These are phyloP conservation scores for Psittacula derbiana DNA, from an alignment of 2,797 vertebrate species.

Conservation along the genomic window DNA sequence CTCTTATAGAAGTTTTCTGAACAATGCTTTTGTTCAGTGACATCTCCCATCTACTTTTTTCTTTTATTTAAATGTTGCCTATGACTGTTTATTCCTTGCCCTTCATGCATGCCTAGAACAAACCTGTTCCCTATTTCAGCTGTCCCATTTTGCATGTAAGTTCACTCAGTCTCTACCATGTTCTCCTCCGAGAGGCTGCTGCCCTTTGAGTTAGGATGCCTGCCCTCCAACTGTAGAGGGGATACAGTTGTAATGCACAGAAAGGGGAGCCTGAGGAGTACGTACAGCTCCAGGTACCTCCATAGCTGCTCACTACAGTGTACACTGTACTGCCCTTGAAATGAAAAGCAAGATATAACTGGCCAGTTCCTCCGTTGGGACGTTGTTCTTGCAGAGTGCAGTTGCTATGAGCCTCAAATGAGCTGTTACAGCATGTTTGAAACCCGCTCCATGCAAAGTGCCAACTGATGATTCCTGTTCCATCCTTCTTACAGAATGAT, in stretches of 20 bases:
- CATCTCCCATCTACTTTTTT: neutral
- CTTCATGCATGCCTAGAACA: neutral
- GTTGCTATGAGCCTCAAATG: neutral
- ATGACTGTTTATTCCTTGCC: neutral
- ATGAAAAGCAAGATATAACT: neutral
- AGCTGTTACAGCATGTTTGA: neutral
- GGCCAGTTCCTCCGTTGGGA: too few species aligned
- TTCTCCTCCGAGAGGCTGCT: neutral
- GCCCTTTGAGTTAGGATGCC: neutral
- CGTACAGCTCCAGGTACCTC: neutral
- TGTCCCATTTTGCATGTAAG: neutral
- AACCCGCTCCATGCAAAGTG: neutral
- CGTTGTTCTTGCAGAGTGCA: neutral
- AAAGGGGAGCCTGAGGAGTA: neutral
- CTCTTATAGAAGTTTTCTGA: neutral
- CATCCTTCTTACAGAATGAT: constrained; percentile 82
- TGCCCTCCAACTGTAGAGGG: fast-evolving
- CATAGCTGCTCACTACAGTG: neutral
- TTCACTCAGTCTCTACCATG: neutral
- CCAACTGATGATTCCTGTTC: neutral
- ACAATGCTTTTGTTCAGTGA: neutral
- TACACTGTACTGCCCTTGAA: fast-evolving
- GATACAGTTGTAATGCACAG: neutral
- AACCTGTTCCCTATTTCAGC: neutral
- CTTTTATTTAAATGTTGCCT: neutral